These are phyloP conservation scores for Caenorhabditis doughertyi DNA, from an alignment of 2,888 invertebrate species.

Conservation along the genomic window DNA sequence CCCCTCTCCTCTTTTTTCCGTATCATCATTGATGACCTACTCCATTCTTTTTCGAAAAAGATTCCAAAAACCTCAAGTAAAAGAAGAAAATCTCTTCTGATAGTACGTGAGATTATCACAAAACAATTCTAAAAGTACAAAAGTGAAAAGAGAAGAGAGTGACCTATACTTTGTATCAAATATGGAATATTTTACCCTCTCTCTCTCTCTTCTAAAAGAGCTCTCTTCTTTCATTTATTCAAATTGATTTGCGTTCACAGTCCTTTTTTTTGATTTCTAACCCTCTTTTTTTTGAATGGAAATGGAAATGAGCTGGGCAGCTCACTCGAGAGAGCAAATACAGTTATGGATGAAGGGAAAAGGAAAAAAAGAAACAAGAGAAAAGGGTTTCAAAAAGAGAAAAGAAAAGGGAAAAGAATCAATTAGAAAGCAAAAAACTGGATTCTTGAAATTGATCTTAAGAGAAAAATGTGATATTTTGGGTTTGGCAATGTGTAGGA, in stretches of 20 bases:
- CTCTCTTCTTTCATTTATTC: slow-evolving; percentile 25
- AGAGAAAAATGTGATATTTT: not conserved
- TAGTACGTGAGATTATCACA: not conserved
- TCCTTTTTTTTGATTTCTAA: slow-evolving; percentile 8
- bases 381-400: not conserved
- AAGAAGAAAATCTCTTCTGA: not conserved
- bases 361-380: not conserved
- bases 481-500: not conserved
- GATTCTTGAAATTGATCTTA: not conserved
- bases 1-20: not conserved
- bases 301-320: slow-evolving; percentile 46
- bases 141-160: slow-evolving; percentile 4
- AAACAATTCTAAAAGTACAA: slow-evolving; percentile 2
- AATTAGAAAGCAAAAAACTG: not conserved
- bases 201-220: slow-evolving; percentile 22
- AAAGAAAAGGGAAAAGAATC: not conserved
- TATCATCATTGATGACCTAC: slow-evolving; percentile 31
- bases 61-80: slow-evolving; percentile 23
- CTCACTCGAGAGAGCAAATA: slow-evolving; percentile 34
- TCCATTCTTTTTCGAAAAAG: slow-evolving; percentile 25
- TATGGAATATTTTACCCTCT: slow-evolving; percentile 38
- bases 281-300: slow-evolving; percentile 31
- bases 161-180: slow-evolving; percentile 38
- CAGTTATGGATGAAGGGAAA: not conserved
- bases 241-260: slow-evolving; percentile 22